Conservation (phyloP, 2,113 vertebrate species). For the Aspidoscelis tigris region DNA sequence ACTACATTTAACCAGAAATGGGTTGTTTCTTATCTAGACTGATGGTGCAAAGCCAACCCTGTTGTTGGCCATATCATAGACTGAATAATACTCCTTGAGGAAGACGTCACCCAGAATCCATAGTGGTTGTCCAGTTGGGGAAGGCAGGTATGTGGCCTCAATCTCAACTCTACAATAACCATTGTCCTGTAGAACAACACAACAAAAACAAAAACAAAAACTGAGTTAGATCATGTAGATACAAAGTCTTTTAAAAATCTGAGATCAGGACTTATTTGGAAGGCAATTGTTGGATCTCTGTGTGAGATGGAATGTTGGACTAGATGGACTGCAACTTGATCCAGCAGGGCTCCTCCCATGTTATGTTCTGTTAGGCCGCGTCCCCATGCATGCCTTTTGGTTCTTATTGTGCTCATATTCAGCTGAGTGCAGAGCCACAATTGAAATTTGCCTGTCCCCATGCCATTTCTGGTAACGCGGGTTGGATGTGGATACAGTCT, state of each 20-base stretch:
- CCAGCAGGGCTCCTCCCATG: too few species aligned
- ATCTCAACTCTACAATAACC: slow-evolving; percentile 68
- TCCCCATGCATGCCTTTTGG: too few species aligned
- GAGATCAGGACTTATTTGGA: background rate
- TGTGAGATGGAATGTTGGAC: too few species aligned
- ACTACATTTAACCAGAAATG: background rate
- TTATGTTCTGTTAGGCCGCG: too few species aligned
- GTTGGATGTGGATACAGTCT: too few species aligned
- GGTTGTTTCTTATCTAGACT: background rate
- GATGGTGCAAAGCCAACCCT: slow-evolving; percentile 64
- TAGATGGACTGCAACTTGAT: too few species aligned
- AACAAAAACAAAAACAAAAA: accelerated
- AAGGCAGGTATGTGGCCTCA: slow-evolving; percentile 70
- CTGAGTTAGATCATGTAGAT: background rate
- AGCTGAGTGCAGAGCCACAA: too few species aligned
- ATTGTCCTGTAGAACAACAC: slow-evolving; percentile 39
- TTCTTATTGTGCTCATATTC: too few species aligned
- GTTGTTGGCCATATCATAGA: slow-evolving; percentile 68
- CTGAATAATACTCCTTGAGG: slow-evolving; percentile 72
- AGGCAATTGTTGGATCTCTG: background rate
- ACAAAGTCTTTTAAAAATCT: background rate
- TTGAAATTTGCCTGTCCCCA: too few species aligned
- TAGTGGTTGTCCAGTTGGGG: slow-evolving; percentile 60
- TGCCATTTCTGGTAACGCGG: too few species aligned
- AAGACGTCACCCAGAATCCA: slow-evolving; percentile 60